Base-by-base conservation (phyloP, 2,113 vertebrate species). In the Seriola rivoliana region DNA sequence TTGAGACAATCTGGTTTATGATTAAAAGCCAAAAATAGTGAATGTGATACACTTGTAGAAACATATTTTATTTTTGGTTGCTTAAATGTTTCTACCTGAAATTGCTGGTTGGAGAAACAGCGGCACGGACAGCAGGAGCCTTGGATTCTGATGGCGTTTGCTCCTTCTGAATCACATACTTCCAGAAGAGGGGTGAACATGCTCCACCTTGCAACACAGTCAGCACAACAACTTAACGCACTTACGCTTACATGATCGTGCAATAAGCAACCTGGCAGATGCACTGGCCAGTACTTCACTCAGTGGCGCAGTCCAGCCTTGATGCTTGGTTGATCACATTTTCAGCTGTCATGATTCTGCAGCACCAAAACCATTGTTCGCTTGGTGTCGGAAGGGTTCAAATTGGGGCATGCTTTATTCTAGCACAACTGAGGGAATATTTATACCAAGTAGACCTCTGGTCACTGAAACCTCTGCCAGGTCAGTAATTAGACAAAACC, bases 41-140 rank as follows among this genome's bases (percentile, higher is more conserved):
- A 66, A 13, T 25, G 2, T 52, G 19, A 64, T 10, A 14, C 8
- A 48, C 23, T 3, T 4, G 7, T 19, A 38, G 10, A 32, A 16
- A 63, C n/a, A 5, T 10, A 2, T 2, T 69, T 62, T 10, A 5
- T 64, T 29, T 9, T 13, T n/a, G 42, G 7, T 60, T 17, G 21
- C 23, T 52, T 64, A 12, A 57, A 57, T 23, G 90, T 89, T 10
- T 91, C 90, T 50, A 97, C 96, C 93, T 94, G 91, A 67, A 95
- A 95, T 60, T 95, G 91, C 80, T 95, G 92, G 68, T 91, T 88
- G 5, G 94, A 89, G 68, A 75, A 48, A 55, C 96, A 97, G 23
- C 95, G 94, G 17, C 82, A 89, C 0, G 95, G 92, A 42, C 94
- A 95, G 80, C 94, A 96, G 25, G 94, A 88, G 36, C 96, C 95